Percentiles rank a stretch among this genome's conserved stretches.
phyloP scores from a whole-genome alignment of 2,888 invertebrate genomes.

The Bombylius major region DNA sequence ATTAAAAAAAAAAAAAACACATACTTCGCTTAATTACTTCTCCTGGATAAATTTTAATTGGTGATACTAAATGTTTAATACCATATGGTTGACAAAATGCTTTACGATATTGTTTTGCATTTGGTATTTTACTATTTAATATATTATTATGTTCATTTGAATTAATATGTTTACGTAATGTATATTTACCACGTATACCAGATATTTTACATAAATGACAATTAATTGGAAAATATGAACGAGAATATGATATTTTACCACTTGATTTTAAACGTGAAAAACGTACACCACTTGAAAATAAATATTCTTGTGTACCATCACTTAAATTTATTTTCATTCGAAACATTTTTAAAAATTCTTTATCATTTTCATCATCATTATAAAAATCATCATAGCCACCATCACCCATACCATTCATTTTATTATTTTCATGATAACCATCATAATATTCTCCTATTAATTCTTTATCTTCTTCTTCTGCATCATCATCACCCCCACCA shows the following conservation, averaged over 20 bases:
- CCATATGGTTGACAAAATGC: constrained; percentile 6
- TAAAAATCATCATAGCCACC: background rate
- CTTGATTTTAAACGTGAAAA: background rate
- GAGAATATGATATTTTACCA: background rate
- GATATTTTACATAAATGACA: constrained; percentile 9
- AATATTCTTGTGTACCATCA: constrained; percentile 6
- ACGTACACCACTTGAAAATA: constrained; percentile 12
- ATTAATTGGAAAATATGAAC: constrained; percentile 2
- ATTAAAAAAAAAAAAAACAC: background rate
- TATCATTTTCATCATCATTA: background rate
- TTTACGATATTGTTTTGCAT: constrained; percentile 2
- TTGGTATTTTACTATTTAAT: background rate
- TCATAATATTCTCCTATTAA: background rate
- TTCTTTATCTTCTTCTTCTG: background rate
- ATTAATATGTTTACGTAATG: background rate
- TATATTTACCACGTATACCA: background rate
- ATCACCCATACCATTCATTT: background rate
- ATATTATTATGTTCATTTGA: background rate
- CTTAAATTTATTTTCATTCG: constrained; percentile 6
- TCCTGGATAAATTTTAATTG: constrained; percentile 8
- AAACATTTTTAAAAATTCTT: constrained; percentile 2
- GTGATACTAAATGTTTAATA: background rate
- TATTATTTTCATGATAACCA: background rate
- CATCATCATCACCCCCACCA: background rate
- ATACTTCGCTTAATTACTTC: constrained; percentile 8